Conservation (phyloP, 2,113 vertebrate genomes). For the Xerus inauris region DNA sequence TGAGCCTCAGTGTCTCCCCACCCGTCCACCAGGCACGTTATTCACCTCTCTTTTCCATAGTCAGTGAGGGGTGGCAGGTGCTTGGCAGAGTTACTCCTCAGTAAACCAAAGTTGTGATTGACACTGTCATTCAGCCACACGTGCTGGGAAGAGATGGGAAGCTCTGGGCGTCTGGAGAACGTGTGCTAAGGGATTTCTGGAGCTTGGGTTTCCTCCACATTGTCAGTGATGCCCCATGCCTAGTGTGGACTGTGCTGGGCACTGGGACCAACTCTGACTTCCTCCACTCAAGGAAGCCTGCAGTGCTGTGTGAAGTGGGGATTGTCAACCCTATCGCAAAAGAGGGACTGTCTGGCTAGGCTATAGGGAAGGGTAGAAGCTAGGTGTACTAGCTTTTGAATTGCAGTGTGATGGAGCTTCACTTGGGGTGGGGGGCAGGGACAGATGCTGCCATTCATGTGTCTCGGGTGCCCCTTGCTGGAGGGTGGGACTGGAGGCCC, state of each 20-base stretch:
- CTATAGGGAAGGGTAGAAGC: neutral
- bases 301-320: neutral
- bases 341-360: rapidly evolving
- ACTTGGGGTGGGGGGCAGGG: neutral
- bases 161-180: rapidly evolving
- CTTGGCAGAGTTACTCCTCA: neutral
- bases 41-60: neutral
- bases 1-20: neutral
- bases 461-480: neutral
- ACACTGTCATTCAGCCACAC: neutral
- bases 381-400: neutral
- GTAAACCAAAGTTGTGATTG: neutral
- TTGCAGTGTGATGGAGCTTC: neutral
- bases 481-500: neutral
- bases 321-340: neutral
- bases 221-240: neutral
- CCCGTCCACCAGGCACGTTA: neutral
- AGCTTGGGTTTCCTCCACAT: rapidly evolving
- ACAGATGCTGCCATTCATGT: neutral
- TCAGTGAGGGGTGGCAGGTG: neutral
- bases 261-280: neutral
- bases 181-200: neutral
- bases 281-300: neutral
- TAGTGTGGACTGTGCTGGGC: neutral
- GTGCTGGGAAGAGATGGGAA: neutral